Conservation (phyloP, 1,140 invertebrate species). For the Apocrypta bakeri region DNA sequence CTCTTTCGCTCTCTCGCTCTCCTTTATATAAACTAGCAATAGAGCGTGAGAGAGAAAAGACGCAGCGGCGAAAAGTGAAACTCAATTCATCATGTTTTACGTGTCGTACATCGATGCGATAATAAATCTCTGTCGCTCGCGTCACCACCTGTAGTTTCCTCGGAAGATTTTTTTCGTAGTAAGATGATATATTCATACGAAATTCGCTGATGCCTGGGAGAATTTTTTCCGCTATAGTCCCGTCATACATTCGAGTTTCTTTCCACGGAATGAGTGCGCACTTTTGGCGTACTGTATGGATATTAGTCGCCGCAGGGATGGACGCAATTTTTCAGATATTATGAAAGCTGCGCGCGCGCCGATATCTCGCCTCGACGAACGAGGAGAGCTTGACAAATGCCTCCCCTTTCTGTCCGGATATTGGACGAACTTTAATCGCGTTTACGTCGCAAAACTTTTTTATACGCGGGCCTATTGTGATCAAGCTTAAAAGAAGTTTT, state of each 20-base stretch:
- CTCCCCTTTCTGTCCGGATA: background rate
- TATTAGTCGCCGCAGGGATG: background rate
- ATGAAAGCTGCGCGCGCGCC: too few species aligned
- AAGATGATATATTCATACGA: background rate
- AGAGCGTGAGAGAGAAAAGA: conserved; percentile 34
- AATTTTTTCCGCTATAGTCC: conserved; percentile 1
- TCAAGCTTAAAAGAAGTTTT: background rate
- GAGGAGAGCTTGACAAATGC: too few species aligned
- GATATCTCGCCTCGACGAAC: too few species aligned
- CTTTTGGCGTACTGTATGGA: background rate
- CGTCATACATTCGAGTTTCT: background rate
- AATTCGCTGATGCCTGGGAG: background rate
- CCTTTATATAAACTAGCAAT: conserved; percentile 27
- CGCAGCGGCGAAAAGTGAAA: conserved; percentile 52
- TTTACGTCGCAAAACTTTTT: background rate
- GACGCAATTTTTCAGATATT: background rate
- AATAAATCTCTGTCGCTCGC: conserved; percentile 67
- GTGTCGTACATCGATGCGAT: conserved; percentile 64
- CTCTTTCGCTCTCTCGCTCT: too few species aligned
- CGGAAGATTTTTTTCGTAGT: background rate
- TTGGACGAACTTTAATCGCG: background rate
- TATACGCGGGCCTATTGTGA: background rate
- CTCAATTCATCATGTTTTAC: conserved; percentile 70
- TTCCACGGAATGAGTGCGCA: background rate
- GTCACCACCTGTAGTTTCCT: background rate